Base-by-base conservation (phyloP, 2,797 vertebrate species). In the Lacerta viridis region DNA sequence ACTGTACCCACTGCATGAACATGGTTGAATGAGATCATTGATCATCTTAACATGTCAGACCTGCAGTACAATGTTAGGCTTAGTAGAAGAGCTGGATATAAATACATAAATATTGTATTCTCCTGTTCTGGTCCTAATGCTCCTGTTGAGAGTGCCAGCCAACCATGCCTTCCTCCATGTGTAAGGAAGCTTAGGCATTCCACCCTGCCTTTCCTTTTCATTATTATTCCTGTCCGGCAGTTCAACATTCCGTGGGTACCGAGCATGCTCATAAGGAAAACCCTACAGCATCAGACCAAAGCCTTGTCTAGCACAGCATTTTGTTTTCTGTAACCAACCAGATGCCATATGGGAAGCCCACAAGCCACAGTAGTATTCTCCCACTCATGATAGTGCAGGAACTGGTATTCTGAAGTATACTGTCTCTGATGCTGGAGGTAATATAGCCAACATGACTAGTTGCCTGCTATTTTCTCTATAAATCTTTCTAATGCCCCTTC, bases 1-100 rank as follows among this genome's bases (percentile, higher is more conserved):
- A 72, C 68, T 29, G 18, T 74, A 83, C n/a, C n/a, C 72, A 66
- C 20, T 87, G 82, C 0, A 6, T 88, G 41, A 86, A 89, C 87
- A 27, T 17, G 33, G 20, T 2, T 90, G 43, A 46, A 72, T 41
- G 25, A 64, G 4, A 79, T 61, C 50, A 72, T 74, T 74, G 7
- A 59, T 80, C 18, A 64, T 61, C 68, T 74, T 64, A 43, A 43
- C 33, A 29, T 50, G 15, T 27, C 25, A 59, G 33, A 55, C 25
- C 23, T 59, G 68, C 10, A 43, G 8, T 15, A 59, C 55, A 33
- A 80, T 43, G 36, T 80, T 72, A 80, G 66, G 18, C 20, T 72
- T 23, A 33, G 8, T 27, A 71, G 8, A 81, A 81, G 50, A 64
- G 50, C 8, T 0, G 4, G 2, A 33, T 15, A 27, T 82, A 29